Conservation (phyloP, 1,140 invertebrate species). For the Periplaneta americana region DNA sequence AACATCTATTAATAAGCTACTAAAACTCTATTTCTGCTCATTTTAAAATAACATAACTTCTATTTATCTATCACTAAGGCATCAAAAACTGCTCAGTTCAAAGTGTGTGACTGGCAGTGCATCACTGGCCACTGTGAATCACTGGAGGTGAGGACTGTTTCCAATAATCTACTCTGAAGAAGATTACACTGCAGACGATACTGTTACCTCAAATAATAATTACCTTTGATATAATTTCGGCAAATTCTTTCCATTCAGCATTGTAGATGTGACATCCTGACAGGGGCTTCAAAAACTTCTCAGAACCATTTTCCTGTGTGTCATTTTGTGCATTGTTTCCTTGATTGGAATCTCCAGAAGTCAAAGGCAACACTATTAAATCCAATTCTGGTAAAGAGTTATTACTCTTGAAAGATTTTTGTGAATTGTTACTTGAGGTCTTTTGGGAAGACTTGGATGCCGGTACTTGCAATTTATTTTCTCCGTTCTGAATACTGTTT, state of each 20-base stretch:
- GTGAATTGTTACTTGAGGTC: neutral
- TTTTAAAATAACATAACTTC: no score
- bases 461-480: neutral
- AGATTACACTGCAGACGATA: no score
- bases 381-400: neutral
- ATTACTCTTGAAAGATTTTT: neutral
- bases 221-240: constrained; percentile 44
- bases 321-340: neutral
- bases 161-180: no score
- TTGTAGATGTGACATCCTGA: constrained; percentile 36
- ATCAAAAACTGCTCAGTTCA: no score
- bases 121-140: no score
- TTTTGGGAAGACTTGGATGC: neutral
- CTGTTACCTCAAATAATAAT: no score
- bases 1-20: no score
- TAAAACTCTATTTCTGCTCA: no score
- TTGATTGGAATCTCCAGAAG: neutral
- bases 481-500: neutral
- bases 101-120: no score
- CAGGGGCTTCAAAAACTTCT: constrained; percentile 36
- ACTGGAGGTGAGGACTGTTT: no score
- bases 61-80: no score
- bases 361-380: neutral
- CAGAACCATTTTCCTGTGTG: neutral
- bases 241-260: constrained; percentile 46